These are phyloP conservation scores for Argentina silus DNA, from an alignment of 2,797 vertebrate genomes.

Conservation along the genomic window DNA sequence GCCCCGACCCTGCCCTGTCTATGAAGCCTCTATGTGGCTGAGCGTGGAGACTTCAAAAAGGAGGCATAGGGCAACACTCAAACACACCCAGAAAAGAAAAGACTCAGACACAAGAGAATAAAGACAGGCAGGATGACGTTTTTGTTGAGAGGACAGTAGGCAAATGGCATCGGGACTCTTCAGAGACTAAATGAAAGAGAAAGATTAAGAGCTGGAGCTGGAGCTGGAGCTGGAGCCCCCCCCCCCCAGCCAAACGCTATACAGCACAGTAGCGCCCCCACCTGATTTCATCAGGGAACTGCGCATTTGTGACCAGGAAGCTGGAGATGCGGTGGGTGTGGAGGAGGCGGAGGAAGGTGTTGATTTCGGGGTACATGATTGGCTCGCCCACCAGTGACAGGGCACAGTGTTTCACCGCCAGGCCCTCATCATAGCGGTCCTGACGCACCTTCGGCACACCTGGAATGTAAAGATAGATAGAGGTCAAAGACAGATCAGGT, in stretches of 20 bases:
- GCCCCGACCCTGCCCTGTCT: neutral
- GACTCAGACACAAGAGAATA: neutral
- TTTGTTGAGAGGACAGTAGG: neutral
- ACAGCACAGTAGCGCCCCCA: conserved; percentile 50
- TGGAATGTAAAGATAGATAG: conserved; percentile 49
- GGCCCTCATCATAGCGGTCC: conserved; percentile 85
- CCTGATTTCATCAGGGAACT: conserved; percentile 94
- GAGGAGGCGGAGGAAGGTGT: conserved; percentile 85
- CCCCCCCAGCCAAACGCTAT: neutral
- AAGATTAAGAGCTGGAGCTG: neutral
- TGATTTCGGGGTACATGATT: conserved; percentile 97
- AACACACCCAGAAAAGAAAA: neutral
- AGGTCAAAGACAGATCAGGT: neutral
- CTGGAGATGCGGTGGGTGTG: conserved; percentile 87
- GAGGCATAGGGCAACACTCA: neutral
- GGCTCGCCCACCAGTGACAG: conserved; percentile 95
- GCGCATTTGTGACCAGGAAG: conserved; percentile 95
- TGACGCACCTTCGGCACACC: conserved; percentile 88
- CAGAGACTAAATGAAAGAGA: neutral
- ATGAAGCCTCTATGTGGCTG: neutral
- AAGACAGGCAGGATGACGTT: neutral
- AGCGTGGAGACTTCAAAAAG: neutral
- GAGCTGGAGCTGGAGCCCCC: neutral
- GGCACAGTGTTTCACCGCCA: conserved; percentile 88
- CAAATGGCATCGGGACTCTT: neutral